Percentiles rank a stretch among this genome's conserved stretches.
phyloP scores from a whole-genome alignment of 2,888 invertebrate genomes.

The Cantharis lateralis region DNA sequence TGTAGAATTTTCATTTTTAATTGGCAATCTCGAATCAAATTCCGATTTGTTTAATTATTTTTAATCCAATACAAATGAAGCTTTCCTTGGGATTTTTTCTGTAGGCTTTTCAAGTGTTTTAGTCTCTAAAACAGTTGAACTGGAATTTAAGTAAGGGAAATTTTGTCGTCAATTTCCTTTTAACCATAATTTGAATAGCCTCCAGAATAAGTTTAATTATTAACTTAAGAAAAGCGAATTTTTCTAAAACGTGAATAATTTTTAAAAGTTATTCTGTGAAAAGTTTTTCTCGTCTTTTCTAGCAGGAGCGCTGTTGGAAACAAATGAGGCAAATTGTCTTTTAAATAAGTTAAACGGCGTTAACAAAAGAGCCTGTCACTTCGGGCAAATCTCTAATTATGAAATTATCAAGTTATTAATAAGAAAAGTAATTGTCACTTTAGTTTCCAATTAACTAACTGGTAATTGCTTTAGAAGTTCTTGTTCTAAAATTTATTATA shows the following conservation, averaged over 20 bases:
- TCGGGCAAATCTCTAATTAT: conserved; percentile 53
- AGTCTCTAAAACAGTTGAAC: neutral
- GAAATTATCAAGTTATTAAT: conserved; percentile 49
- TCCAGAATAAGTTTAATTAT: neutral
- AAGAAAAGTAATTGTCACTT: conserved; percentile 55
- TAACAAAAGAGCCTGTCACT: conserved; percentile 42
- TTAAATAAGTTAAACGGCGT: conserved; percentile 40
- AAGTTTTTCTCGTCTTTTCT: conserved; percentile 21
- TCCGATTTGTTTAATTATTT: neutral
- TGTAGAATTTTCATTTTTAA: too few relatives aligned
- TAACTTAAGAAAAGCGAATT: neutral
- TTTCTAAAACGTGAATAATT: conserved; percentile 3
- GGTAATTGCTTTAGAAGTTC: conserved; percentile 45
- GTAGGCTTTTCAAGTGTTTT: neutral
- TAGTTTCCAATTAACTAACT: conserved; percentile 54
- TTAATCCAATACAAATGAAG: neutral
- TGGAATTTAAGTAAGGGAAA: neutral
- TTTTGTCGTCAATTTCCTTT: neutral
- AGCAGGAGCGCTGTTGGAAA: conserved; percentile 23
- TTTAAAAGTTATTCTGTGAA: conserved; percentile 21
- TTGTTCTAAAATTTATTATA: conserved; percentile 24
- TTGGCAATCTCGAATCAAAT: too few relatives aligned
- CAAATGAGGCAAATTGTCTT: conserved; percentile 41
- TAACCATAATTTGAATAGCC: neutral
- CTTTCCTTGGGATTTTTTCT: neutral